phyloP scores from a whole-genome alignment of 2,113 vertebrate species.

The Laticauda colubrina region DNA sequence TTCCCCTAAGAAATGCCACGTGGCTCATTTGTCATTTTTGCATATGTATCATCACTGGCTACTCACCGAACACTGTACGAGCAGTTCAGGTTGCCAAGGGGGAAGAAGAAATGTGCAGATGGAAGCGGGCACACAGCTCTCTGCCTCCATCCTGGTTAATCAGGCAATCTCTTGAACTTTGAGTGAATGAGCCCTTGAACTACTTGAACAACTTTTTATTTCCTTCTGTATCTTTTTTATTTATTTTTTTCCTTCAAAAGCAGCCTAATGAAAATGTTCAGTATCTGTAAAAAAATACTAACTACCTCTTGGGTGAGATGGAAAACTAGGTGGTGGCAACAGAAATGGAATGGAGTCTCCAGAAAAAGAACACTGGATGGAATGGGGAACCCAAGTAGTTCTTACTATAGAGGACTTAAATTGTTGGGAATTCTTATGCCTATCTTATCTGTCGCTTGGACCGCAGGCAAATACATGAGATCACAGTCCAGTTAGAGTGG shows the following conservation, averaged over 20 bases:
- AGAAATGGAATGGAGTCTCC: not conserved
- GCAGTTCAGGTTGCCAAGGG: not conserved
- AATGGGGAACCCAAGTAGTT: not conserved
- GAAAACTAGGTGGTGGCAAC: not conserved
- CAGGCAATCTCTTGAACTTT: not conserved
- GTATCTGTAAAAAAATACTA: not conserved
- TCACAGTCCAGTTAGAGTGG: not conserved
- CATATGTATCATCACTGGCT: not conserved
- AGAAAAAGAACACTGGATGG: not conserved
- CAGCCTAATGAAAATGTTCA: not conserved
- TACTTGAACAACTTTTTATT: not conserved
- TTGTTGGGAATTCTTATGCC: not conserved
- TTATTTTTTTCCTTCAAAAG: not conserved
- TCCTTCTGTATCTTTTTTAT: not conserved
- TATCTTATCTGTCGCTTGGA: not conserved
- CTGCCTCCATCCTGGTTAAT: not conserved
- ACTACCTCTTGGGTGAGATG: not conserved
- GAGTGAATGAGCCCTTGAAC: not conserved
- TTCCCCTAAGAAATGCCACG: not conserved
- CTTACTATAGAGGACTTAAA: not conserved
- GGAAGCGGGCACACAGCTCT: not conserved
- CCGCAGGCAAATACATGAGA: not conserved
- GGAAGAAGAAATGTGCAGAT: not conserved
- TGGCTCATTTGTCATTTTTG: not conserved
- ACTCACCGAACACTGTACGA: not conserved